These are phyloP conservation scores for Myopa testacea DNA, from an alignment of 2,888 invertebrate genomes.

Conservation along the genomic window DNA sequence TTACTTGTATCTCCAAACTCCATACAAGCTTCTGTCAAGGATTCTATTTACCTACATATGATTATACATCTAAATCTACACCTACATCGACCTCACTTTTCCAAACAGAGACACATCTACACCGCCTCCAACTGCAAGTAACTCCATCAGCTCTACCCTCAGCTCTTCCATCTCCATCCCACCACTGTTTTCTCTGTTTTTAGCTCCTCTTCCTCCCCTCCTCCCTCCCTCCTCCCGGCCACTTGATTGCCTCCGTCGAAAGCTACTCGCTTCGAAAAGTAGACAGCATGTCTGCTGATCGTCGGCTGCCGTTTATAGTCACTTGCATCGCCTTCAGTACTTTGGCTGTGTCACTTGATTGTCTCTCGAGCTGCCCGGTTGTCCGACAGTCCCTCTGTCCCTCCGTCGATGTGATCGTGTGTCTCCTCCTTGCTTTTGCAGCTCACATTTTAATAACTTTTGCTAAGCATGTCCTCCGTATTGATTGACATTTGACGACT, in stretches of 20 bases:
- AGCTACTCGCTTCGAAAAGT: neutral
- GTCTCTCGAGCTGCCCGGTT: neutral
- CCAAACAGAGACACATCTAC: too few relatives aligned
- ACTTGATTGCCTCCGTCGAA: neutral
- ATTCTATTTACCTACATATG: too few relatives aligned
- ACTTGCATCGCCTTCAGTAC: neutral
- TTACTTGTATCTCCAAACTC: too few relatives aligned
- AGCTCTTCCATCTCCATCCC: too few relatives aligned
- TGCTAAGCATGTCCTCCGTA: slow-evolving; percentile 40
- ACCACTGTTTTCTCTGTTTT: too few relatives aligned
- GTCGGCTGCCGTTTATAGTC: slow-evolving; percentile 14
- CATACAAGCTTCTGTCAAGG: too few relatives aligned
- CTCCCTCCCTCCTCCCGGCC: neutral
- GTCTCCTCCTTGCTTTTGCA: slow-evolving; percentile 35
- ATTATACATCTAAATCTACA: too few relatives aligned
- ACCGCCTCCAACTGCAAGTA: too few relatives aligned
- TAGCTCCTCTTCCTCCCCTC: too few relatives aligned
- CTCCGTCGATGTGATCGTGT: slow-evolving; percentile 14
- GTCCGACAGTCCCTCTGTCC: neutral
- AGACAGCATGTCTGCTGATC: slow-evolving; percentile 40
- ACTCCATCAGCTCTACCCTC: too few relatives aligned
- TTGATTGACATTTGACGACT: slow-evolving; percentile 59
- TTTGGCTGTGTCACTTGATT: neutral
- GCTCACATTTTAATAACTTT: slow-evolving; percentile 31
- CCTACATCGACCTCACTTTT: too few relatives aligned